Evolutionary conservation across 2,113 vertebrate species (phyloP), one percentile per base, ranked within the genome.

Genomic region (Psilopogon haemacephalus): DNA sequence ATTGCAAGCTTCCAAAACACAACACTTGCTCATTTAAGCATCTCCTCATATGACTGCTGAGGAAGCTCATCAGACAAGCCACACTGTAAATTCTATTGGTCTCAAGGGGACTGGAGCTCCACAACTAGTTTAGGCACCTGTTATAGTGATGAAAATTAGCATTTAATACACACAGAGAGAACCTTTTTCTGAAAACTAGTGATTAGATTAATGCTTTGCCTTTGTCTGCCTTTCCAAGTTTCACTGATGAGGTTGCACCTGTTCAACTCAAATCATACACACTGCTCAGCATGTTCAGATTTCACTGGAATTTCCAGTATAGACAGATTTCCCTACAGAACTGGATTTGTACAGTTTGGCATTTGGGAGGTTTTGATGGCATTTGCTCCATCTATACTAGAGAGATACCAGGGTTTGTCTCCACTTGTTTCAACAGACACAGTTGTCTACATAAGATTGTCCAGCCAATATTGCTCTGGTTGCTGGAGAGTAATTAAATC

Each of bases 111-210:
- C 80, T 86, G 70, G 21, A n/a, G 24, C 40, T 84, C 46, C n/a
- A 48, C 9, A 33, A 59, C 75, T 76, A 67, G 67, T 76, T 93
- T 76, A 87, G 59, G 82, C 54, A 30, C 69, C 59, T 89, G 56
- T 80, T 37, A 23, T 2, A 73, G 63, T 76, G 84, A 95, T 91
- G 94, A 80, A 87, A 95, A 94, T 93, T 90, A 92, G 40, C 84
- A 92, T 92, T 86, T 95, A 87, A 91, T 85, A 68, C 8, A 78
- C 74, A 60, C 74, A 50, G 2, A 24, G 84, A 65, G 73, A 94
- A 59, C 11, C 6, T 74, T 84, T 84, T 87, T 64, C 59, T 76
- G 75, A 79, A 88, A 85, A 46, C 54, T 86, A 75, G 68, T 65
- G 79, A 55, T 69, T 59, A 54, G 54, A 81, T 48, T 62, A 78